Base-by-base conservation (phyloP, 2,113 vertebrate genomes). In the Psittacula cyanocephala region DNA sequence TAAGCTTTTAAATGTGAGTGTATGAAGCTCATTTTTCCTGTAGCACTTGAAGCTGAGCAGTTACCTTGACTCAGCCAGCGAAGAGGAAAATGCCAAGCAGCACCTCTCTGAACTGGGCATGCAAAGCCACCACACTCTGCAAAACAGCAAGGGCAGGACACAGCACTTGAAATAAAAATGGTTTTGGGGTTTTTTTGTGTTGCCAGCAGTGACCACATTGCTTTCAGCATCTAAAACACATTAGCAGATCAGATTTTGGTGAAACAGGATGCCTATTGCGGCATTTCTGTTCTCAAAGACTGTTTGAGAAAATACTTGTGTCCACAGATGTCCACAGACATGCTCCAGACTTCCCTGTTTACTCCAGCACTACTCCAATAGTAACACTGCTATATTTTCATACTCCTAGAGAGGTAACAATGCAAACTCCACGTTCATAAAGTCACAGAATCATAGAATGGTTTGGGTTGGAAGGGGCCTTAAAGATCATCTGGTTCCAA, bases 21-120 rank as follows among this genome's bases (percentile, higher is more conserved):
- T 23, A 83, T 37, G 47, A 84, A 91, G 74, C 41, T 85, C 44
- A 77, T 93, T 95, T 92, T 86, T 81, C 91, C 31, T 69, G 24
- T n/a, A 81, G 63, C 60, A 78, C 72, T 55, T 62, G 67, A 92
- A 89, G 57, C 37, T 1, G 3, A 80, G 63, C 41, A 63, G 83
- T 85, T 63, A 85, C 88, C 94, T 94, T 89, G 91, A 72, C 20
- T 89, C 74, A 94, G 74, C 81, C 74, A 50, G 41, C 3, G 33
- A 92, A 83, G 50, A 81, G 23, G 57, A 50, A 88, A 87, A 93
- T 35, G 57, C 47, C 70, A 78, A 86, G 62, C 59, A 84, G 35
- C 41, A 83, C n/a, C 33, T 16, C 69, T 62, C 39, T 33, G 79
- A 81, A 57, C 41, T 64, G 37, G 59, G 79, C 52, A 76, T 3